A percentile compares a stretch with the other conserved stretches of the same genome.
Conservation (phyloP, 2,888 invertebrate genomes). For the Oscheius sp. region DNA sequence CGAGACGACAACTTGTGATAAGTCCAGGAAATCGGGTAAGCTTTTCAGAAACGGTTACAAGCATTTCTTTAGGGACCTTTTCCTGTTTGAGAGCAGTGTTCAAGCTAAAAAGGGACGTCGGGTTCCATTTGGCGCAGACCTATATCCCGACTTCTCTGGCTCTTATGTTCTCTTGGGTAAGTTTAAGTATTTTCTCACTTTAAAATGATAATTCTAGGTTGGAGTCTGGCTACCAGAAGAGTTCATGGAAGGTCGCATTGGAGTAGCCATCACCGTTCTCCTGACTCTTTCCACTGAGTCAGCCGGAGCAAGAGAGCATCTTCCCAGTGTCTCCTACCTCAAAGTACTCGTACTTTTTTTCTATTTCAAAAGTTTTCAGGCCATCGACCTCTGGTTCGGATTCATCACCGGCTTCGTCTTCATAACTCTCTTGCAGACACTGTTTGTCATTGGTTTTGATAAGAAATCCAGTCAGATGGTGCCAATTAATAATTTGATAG, state of each 20-base stretch:
- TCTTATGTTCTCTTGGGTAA: slow-evolving; percentile 73
- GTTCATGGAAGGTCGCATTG: slow-evolving; percentile 73
- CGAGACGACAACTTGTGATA: slow-evolving; percentile 64
- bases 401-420: slow-evolving; percentile 73
- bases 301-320: slow-evolving; percentile 72
- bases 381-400: slow-evolving; percentile 73
- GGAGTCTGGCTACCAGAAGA: slow-evolving; percentile 73
- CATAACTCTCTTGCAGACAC: slow-evolving; percentile 72
- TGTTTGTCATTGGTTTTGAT: slow-evolving; percentile 73
- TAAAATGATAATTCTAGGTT: slow-evolving; percentile 43
- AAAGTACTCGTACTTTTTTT: slow-evolving; percentile 50
- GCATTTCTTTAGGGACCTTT: slow-evolving; percentile 56
- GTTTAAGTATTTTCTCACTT: neutral
- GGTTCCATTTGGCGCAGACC: slow-evolving; percentile 72
- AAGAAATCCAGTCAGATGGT: slow-evolving; percentile 71
- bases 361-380: slow-evolving; percentile 49
- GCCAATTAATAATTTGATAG: no score
- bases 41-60: neutral
- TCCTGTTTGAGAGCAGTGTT: slow-evolving; percentile 71
- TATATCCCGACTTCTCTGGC: slow-evolving; percentile 73
- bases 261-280: slow-evolving; percentile 73
- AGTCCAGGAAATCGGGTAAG: slow-evolving; percentile 62
- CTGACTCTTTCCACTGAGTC: slow-evolving; percentile 72
- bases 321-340: slow-evolving; percentile 72
- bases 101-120: slow-evolving; percentile 70